Percentiles rank a stretch among this genome's conserved stretches.
These are phyloP conservation scores for Trigoniulus corallinus DNA, from an alignment of 1,140 invertebrate genomes.

Conservation along the genomic window DNA sequence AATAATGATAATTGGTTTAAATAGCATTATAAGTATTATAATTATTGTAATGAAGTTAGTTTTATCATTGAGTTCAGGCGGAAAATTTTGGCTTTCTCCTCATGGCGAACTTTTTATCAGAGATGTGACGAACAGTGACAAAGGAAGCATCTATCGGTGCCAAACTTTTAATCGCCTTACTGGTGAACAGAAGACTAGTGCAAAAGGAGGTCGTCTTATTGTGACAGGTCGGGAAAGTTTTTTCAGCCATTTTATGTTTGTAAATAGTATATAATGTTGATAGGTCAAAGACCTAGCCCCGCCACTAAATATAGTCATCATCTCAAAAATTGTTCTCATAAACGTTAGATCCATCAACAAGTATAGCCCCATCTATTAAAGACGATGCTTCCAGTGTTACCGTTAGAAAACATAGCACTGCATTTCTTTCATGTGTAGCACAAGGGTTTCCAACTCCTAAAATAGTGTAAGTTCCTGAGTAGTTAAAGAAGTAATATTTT, in stretches of 20 bases:
- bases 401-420: constrained; percentile 19
- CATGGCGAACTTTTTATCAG: constrained; percentile 84
- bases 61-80: constrained; percentile 38
- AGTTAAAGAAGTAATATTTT: neutral
- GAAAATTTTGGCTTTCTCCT: constrained; percentile 80
- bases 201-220: constrained; percentile 19
- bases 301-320: neutral
- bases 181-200: constrained; percentile 21
- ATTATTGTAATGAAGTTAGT: neutral
- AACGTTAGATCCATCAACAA: constrained; percentile 11
- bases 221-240: constrained; percentile 21
- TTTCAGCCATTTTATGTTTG: too few relatives aligned
- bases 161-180: constrained; percentile 24
- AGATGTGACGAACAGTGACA: constrained; percentile 81
- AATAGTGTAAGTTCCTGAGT: constrained; percentile 13
- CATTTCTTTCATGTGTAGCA: constrained; percentile 28
- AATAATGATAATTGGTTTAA: neutral
- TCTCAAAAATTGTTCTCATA: neutral
- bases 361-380: constrained; percentile 17
- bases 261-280: neutral
- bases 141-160: constrained; percentile 47
- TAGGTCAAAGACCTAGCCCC: neutral
- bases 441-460: constrained; percentile 18
- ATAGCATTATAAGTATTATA: neutral
- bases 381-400: constrained; percentile 15